Conservation (phyloP, 2,113 vertebrate species). For the Lagopus leucura region DNA sequence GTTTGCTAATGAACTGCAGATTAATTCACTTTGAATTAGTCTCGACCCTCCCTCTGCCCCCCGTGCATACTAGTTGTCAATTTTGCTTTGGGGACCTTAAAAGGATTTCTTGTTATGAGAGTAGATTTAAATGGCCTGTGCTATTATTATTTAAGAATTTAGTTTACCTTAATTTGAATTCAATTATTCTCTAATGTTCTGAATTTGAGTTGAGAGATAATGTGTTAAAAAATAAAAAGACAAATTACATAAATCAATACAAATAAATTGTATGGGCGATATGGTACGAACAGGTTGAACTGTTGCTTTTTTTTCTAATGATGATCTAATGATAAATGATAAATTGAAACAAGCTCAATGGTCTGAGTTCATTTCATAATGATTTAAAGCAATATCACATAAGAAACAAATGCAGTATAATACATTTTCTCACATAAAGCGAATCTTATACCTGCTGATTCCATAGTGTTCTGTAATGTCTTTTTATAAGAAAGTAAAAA, state of each 20-base stretch:
- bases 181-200: constrained; percentile 21
- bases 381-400: not conserved
- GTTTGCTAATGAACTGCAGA: constrained; percentile 62
- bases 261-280: not conserved
- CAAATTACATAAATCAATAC: not conserved
- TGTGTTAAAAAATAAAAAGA: not conserved
- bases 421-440: not conserved
- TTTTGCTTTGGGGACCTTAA: constrained; percentile 53
- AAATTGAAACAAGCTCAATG: not conserved
- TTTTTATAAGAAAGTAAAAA: not conserved
- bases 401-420: not conserved
- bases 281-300: not conserved
- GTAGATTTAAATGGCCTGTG: constrained; percentile 25
- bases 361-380: not conserved
- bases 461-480: not conserved
- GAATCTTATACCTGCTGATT: not conserved
- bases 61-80: not conserved
- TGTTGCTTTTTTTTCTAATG: not conserved
- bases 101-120: constrained; percentile 44
- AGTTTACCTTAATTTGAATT: constrained; percentile 48
- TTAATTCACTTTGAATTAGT: constrained; percentile 69
- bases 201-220: not conserved
- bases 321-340: not conserved
- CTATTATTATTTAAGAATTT: constrained; percentile 70
- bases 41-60: not conserved